Conservation (phyloP, 2,888 invertebrate genomes). For the Eledone cirrhosa region DNA sequence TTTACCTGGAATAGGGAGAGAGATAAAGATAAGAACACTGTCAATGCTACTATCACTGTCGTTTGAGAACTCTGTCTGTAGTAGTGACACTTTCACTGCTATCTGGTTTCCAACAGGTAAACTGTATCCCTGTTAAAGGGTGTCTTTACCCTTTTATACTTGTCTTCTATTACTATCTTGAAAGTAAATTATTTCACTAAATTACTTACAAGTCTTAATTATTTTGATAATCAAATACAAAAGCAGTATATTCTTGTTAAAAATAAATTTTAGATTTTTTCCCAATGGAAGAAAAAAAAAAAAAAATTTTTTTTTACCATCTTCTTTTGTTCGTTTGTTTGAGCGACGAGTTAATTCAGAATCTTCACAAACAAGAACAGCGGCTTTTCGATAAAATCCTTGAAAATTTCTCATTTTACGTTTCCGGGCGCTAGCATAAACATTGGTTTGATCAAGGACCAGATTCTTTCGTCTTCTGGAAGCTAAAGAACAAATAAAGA, state of each 20-base stretch:
- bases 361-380: constrained; percentile 87
- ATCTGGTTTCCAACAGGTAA: no score
- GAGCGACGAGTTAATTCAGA: constrained; percentile 84
- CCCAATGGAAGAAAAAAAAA: no score
- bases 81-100: no score
- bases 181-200: no score
- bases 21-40: not conserved
- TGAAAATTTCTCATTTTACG: constrained; percentile 94
- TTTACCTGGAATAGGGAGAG: constrained; percentile 72
- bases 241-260: no score
- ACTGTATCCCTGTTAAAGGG: no score
- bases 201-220: no score
- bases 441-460: constrained; percentile 97
- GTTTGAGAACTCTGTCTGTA: no score
- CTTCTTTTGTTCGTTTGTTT: constrained; percentile 80
- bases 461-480: constrained; percentile 78
- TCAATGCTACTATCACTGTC: constrained; percentile 56
- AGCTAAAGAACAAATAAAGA: constrained; percentile 11
- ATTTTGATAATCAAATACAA: no score
- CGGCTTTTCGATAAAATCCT: constrained; percentile 86
- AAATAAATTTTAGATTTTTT: no score
- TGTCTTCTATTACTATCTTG: no score
- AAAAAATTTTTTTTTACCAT: constrained; percentile 71
- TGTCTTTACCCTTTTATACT: no score
- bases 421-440: constrained; percentile 91